Conservation (phyloP, 2,113 vertebrate genomes). For the Corythaixoides concolor region DNA sequence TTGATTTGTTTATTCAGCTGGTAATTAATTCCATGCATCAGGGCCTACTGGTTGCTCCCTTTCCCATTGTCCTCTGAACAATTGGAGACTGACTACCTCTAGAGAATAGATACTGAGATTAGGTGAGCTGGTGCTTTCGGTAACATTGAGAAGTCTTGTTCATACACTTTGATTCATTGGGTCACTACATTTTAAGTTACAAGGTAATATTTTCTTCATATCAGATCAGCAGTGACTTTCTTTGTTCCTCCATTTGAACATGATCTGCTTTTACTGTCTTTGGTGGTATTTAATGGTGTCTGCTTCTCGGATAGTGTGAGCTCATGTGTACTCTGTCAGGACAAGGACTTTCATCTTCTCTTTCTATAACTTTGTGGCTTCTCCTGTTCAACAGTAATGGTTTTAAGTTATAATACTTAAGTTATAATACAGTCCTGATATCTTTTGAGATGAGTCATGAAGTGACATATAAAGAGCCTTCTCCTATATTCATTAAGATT, state of each 20-base stretch:
- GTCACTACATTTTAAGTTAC: neutral
- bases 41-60: neutral
- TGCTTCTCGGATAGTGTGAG: neutral
- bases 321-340: neutral
- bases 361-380: neutral
- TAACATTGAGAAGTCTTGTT: neutral
- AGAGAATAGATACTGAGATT: neutral
- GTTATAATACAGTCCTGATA: neutral
- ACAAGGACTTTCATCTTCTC: neutral
- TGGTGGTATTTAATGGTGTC: neutral
- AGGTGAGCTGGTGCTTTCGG: neutral
- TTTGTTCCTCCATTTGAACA: neutral
- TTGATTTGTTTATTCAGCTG: slow-evolving; percentile 7
- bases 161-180: neutral
- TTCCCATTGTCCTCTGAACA: neutral
- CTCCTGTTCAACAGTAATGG: neutral
- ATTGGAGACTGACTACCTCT: neutral
- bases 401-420: neutral
- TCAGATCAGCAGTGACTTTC: neutral
- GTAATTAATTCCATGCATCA: neutral
- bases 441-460: neutral
- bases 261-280: neutral
- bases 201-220: neutral
- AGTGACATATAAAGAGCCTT: neutral
- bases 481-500: neutral